Base-by-base conservation (phyloP, 2,888 invertebrate genomes). In the Chalcis sispes region DNA sequence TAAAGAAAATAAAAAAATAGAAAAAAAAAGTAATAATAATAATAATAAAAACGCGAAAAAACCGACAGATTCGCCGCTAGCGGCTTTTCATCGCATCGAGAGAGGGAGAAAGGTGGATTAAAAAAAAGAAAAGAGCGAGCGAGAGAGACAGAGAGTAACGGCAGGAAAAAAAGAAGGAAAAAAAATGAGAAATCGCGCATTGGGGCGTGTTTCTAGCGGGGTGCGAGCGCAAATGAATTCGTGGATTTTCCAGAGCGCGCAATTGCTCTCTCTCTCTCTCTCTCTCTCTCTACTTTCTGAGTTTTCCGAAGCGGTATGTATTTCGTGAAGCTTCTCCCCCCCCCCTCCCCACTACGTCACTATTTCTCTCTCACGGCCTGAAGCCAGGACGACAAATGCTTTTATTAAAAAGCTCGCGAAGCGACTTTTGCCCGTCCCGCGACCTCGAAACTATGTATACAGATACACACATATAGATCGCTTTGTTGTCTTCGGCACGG, bases 391-490 rank as follows among this genome's bases (percentile, higher is more conserved):
- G 72, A 74, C 64, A 69, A 80, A 72, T 72, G 80, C 75, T 80
- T 79, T 80, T 79, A 80, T 80, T 78, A 77, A 79, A 80, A 78
- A 80, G 77, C 71, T 61, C 66, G 69, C 72, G 76, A 10, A n/a
- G 59, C 56, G 59, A 69, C 69, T 64, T 58, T 64, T 50, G 2
- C 48, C 64, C 77, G 13, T 8, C 32, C 46, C 2, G 71, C 36
- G 48, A 67, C 69, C 69, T 70, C 66, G 75, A 32, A 54, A 42
- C 62, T n/a, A n/a, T n/a, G n/a, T n/a, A n/a, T n/a, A n/a, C n/a
- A n/a, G n/a, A n/a, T n/a, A n/a, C n/a, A n/a, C n/a, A n/a, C n/a
- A n/a, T n/a, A n/a, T n/a, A n/a, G n/a, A n/a, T 70, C 78, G 73
- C 69, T 79, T 77, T 79, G 79, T 80, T 77, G 72, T 74, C 64